phyloP scores from a whole-genome alignment of 2,888 invertebrate species.

The Homarus gammarus region DNA sequence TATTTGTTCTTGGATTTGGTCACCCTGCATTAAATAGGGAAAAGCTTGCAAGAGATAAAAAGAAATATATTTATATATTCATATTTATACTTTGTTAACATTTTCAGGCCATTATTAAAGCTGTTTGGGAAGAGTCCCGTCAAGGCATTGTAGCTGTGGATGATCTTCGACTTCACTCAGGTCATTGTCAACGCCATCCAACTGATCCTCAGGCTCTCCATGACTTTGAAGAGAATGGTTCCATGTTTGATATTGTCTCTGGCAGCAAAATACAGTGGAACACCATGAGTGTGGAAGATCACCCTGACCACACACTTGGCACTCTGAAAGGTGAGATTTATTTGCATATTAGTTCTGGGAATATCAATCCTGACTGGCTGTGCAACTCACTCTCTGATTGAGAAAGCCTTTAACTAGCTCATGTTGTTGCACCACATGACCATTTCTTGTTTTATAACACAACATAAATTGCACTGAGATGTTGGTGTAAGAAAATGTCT shows the following conservation, averaged over 20 bases:
- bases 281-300: conserved; percentile 18
- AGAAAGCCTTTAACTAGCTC: too few relatives aligned
- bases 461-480: too few relatives aligned
- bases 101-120: conserved; percentile 40
- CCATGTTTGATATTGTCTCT: conserved; percentile 27
- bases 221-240: conserved; percentile 67
- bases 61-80: background rate
- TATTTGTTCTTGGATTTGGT: too few relatives aligned
- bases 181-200: conserved; percentile 29
- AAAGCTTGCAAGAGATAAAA: background rate
- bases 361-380: background rate
- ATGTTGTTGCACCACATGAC: too few relatives aligned
- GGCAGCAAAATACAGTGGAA: conserved; percentile 51
- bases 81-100: background rate
- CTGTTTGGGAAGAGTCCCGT: conserved; percentile 27
- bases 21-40: too few relatives aligned
- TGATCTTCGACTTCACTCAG: conserved; percentile 51
- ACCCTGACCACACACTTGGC: conserved; percentile 68
- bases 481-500: too few relatives aligned
- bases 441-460: too few relatives aligned
- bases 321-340: conserved; percentile 46
- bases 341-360: background rate
- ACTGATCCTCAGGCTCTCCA: conserved; percentile 53
- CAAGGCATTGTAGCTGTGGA: conserved; percentile 67
- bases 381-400: too few relatives aligned